Base-by-base conservation (phyloP, 2,888 invertebrate genomes). In the Hyposoter didymator region DNA sequence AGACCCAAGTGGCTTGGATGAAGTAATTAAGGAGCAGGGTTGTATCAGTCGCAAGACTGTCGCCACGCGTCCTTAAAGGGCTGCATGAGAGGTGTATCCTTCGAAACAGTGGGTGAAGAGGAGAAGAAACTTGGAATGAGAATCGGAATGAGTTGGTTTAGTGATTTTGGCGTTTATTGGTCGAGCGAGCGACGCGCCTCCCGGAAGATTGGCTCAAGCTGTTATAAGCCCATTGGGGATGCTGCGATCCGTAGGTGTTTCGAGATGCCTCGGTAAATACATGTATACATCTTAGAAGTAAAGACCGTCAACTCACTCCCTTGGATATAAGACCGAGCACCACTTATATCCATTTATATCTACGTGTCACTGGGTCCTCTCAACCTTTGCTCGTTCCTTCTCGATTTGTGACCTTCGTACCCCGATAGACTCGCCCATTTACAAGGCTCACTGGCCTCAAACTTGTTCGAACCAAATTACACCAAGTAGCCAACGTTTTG, bases 131-230 rank as follows among this genome's bases (percentile, higher is more conserved):
- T 39, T 35, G 55, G 72, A 22, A 78, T 49, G 78, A 35, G 81
- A 78, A 78, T 66, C 47, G 67, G 67, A 70, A 55, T 64, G 49
- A 92, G 92, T 92, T 92, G 90, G 92, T 90, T 91, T 91, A 92
- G 92, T 92, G 92, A 92, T 92, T 92, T 92, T 90, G 89, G 89
- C 91, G 91, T 92, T 93, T 92, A 92, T 92, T 92, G 91, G 92
- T 90, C 90, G 89, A 90, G 90, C 90, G 90, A 59, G 59, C 91
- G 92, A 92, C 92, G 92, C 90, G 92, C 90, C 90, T 90, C 89
- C 82, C 88, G 87, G 90, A 90, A 93, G 92, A 93, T 93, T 93
- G 93, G 91, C 89, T 90, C 90, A 87, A 89, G 90, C 90, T 89
- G 89, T 90, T 89, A 89, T 89, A 88, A 88, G 89, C 90, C 91